Evolutionary conservation across 2,113 vertebrate species (phyloP), one percentile per base, ranked within the genome.

Genomic region (Romanogobio albipinnatus): DNA sequence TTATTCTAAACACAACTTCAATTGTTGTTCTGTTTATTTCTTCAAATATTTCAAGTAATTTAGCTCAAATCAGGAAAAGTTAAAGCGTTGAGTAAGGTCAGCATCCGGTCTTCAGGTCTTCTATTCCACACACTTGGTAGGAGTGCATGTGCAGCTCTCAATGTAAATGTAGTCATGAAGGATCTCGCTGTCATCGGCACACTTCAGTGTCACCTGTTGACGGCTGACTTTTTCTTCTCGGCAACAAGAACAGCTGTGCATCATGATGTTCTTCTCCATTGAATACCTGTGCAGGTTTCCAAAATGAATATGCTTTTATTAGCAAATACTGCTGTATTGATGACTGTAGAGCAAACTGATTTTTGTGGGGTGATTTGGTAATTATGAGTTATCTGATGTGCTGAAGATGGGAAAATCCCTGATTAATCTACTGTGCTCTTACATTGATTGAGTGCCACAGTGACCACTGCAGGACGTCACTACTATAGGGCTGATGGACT

Each of bases 401-500:
- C 13, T 64, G 33, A 33, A 64, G 13, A 17, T 68, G 9, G 64
- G 29, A 62, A 26, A 26, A 26, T 62, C 59, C 9, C 59, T 13
- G 10, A 61, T 13, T 13, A 8, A 33, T 24, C 13, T 17, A 5
- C 2, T 33, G 13, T 81, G 24, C 43, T 94, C 96, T 95, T 91
- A 98, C 98, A 89, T 88, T 77, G 97, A 97, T 43, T 82, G 93
- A 1, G 93, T 88, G 0, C 91, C 93, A 90, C 98, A 99, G 66
- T 85, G 86, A 82, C 98, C 97, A 83, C 90, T 89, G 58, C 97
- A 99, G 45, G 93, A 93, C 2, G 93, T 88, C 71, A 98, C 1
- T 51, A 93, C 90, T 82, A 98, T 92, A 2, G 88, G 0, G 1
- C 58, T 24, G 13, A 89, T 51, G 9, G 96, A 96, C 33, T 9